Evolutionary conservation across 2,888 invertebrate species (phyloP).

Genomic region (Trachelus iudaicus): DNA sequence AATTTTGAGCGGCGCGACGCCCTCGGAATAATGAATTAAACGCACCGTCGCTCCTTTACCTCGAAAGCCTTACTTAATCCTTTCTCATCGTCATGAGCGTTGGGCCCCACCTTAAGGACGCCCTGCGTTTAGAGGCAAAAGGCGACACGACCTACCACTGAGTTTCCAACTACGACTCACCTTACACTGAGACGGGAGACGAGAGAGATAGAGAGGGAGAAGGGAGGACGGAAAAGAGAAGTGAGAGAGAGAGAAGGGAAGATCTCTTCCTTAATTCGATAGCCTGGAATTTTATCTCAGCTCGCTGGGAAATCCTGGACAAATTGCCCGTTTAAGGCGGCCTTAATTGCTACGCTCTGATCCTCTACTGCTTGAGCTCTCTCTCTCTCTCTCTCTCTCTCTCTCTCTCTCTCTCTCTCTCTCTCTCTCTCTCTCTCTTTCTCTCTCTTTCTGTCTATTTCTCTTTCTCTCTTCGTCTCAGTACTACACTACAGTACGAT

Average conservation of each 20-base stretch:
- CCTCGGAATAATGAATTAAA: conserved; percentile 49
- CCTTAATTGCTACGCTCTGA: conserved; percentile 1
- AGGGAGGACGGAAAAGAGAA: conserved; percentile 2
- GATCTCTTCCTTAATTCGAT: conserved; percentile 1
- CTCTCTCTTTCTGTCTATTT: too few relatives aligned
- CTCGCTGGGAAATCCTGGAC: conserved; percentile 2
- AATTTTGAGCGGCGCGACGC: conserved; percentile 42
- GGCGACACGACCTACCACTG: conserved; percentile 11
- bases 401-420: too few relatives aligned
- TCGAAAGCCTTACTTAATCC: not conserved
- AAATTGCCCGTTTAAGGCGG: conserved; percentile 7
- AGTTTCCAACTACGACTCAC: conserved; percentile 7
- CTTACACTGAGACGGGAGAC: conserved; percentile 11
- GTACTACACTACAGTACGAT: too few relatives aligned
- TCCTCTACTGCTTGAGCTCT: not conserved
- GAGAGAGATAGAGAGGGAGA: conserved; percentile 1
- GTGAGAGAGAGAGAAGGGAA: not conserved
- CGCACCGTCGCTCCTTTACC: conserved; percentile 6
- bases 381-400: too few relatives aligned
- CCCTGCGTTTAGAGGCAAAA: not conserved
- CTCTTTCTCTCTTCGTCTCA: too few relatives aligned
- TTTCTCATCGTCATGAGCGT: not conserved
- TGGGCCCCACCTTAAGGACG: not conserved
- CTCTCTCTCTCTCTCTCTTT: too few relatives aligned
- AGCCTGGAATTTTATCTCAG: conserved; percentile 8